Percentiles rank a stretch among this genome's conserved stretches.
phyloP scores from a whole-genome alignment of 2,113 vertebrate genomes.

The Porphyrio hochstetteri region DNA sequence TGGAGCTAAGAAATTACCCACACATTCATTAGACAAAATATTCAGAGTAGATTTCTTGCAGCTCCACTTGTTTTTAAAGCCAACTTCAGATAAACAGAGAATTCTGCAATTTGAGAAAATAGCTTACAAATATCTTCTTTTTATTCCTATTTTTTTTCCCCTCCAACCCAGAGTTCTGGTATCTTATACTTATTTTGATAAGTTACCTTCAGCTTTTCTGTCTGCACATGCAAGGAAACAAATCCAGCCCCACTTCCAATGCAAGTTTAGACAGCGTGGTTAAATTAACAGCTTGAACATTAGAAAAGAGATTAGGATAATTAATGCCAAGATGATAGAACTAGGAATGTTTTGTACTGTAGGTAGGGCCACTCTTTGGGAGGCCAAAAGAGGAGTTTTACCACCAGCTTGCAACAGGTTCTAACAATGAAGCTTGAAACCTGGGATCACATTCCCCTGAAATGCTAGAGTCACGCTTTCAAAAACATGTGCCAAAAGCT shows the following conservation, averaged over 20 bases:
- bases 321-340: conserved; percentile 79
- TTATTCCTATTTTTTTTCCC: not conserved
- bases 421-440: conserved; percentile 51
- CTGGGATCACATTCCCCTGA: not conserved
- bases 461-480: not conserved
- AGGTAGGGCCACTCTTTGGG: conserved; percentile 75
- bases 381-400: conserved; percentile 74
- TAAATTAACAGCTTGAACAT: conserved; percentile 77
- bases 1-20: not conserved
- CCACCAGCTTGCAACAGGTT: conserved; percentile 67
- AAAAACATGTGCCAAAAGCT: not conserved
- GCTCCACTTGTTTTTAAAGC: conserved; percentile 11
- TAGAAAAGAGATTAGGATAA: conserved; percentile 78
- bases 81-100: not conserved
- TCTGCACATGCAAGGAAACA: conserved; percentile 72
- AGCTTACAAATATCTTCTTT: not conserved
- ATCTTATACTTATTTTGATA: conserved; percentile 70
- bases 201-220: conserved; percentile 67
- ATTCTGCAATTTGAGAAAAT: not conserved
- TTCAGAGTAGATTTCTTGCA: not conserved
- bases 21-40: not conserved
- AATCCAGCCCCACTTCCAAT: conserved; percentile 73
- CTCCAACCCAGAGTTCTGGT: not conserved
- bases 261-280: conserved; percentile 76
- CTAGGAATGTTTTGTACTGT: conserved; percentile 72